Conservation (phyloP, 2,113 vertebrate species). For the Tachysurus fulvidraco region DNA sequence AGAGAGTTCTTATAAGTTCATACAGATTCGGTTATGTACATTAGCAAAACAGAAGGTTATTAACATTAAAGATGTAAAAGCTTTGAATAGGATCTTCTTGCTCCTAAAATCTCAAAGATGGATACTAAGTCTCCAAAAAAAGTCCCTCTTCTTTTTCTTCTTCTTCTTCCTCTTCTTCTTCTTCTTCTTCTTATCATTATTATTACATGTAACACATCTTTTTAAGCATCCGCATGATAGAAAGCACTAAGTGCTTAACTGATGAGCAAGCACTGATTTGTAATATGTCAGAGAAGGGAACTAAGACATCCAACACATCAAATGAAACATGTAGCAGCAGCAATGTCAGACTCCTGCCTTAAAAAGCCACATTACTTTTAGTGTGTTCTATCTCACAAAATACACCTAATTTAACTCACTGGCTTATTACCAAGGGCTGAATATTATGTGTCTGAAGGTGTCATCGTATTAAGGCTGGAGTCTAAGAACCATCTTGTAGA, state of each 20-base stretch:
- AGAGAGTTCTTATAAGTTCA: background rate
- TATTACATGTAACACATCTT: background rate
- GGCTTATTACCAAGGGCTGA: background rate
- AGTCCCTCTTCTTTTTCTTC: background rate
- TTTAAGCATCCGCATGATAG: background rate
- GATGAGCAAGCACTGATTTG: background rate
- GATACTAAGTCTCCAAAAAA: background rate
- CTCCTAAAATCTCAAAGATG: background rate
- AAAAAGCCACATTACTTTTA: background rate
- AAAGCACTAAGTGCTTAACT: background rate
- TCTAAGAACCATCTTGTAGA: background rate
- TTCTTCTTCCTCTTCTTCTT: background rate
- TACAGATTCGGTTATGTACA: background rate
- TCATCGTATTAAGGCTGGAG: background rate
- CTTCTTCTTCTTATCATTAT: background rate
- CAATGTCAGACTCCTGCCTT: background rate
- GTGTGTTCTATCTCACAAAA: background rate
- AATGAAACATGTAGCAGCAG: background rate
- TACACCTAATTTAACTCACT: background rate
- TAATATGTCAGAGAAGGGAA: background rate
- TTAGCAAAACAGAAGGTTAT: background rate
- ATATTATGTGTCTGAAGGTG: background rate
- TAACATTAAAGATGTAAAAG: background rate
- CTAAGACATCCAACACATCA: background rate
- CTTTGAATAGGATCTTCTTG: background rate